Conservation (phyloP, 1,140 invertebrate species). For the Brevipalpus yothersi region DNA sequence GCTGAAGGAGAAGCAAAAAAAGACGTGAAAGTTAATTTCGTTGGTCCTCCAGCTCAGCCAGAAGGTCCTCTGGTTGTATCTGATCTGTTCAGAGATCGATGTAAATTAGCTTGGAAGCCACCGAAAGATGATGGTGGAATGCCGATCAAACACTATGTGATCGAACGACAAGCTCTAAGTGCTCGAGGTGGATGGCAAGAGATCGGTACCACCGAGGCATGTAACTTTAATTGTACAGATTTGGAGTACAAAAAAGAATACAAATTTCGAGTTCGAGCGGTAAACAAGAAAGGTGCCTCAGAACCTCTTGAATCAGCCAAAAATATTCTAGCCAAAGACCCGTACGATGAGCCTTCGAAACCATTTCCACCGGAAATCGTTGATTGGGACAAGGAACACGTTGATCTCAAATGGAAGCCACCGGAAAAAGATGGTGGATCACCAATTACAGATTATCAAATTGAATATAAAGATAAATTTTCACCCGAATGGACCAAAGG, state of each 20-base stretch:
- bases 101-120: conserved; percentile 68
- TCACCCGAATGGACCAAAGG: conserved; percentile 42
- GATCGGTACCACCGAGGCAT: conserved; percentile 36
- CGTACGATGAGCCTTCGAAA: conserved; percentile 73
- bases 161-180: conserved; percentile 70
- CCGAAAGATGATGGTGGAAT: conserved; percentile 79
- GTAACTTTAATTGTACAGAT: conserved; percentile 58
- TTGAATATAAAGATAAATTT: conserved; percentile 89
- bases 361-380: conserved; percentile 71
- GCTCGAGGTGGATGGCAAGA: conserved; percentile 48
- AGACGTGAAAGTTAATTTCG: conserved; percentile 50
- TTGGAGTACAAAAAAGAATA: conserved; percentile 63
- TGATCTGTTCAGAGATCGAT: conserved; percentile 74
- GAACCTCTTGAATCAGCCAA: conserved; percentile 71
- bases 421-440: conserved; percentile 77
- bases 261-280: conserved; percentile 57
- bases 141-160: conserved; percentile 65
- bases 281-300: conserved; percentile 78
- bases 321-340: conserved; percentile 75
- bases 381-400: conserved; percentile 18
- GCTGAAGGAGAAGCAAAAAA: conserved; percentile 61
- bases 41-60: conserved; percentile 47
- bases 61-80: conserved; percentile 59
- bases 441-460: conserved; percentile 65
- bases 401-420: conserved; percentile 58